Conservation (phyloP, 2,888 invertebrate species). For the Holacanthella duospinosa region DNA sequence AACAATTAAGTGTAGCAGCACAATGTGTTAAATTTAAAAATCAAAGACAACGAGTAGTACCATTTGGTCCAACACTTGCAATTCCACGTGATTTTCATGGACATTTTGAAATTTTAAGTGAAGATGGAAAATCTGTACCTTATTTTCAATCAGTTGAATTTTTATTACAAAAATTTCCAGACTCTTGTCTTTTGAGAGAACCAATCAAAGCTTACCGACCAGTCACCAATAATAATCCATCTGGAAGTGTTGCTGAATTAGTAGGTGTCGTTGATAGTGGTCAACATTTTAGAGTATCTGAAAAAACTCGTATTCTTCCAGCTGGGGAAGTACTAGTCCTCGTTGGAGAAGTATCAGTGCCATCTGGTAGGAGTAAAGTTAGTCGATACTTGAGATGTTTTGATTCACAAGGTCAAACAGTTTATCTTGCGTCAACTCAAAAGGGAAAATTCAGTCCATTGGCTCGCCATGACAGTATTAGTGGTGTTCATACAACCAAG, state of each 20-base stretch:
- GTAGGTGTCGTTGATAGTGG: neutral
- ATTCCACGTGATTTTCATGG: conserved; percentile 85
- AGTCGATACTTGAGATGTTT: conserved; percentile 68
- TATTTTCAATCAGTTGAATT: conserved; percentile 81
- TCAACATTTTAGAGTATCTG: conserved; percentile 41
- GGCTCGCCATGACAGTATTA: conserved; percentile 85
- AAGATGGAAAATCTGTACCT: conserved; percentile 81
- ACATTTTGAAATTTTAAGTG: conserved; percentile 85
- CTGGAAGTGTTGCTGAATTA: neutral
- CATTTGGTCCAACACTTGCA: conserved; percentile 69
- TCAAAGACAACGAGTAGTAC: conserved; percentile 62
- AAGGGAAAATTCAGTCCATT: conserved; percentile 84
- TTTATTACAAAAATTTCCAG: conserved; percentile 50
- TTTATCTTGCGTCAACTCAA: conserved; percentile 59
- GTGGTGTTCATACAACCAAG: conserved; percentile 78
- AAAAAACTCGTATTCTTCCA: conserved; percentile 56
- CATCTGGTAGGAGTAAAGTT: conserved; percentile 52
- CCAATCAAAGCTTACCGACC: conserved; percentile 45
- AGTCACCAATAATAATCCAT: conserved; percentile 10
- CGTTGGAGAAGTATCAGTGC: conserved; percentile 52
- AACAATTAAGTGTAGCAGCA: conserved; percentile 73
- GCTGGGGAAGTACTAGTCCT: conserved; percentile 74
- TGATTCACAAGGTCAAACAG: conserved; percentile 70
- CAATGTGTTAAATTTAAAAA: conserved; percentile 85
- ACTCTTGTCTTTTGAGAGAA: conserved; percentile 62